Evolutionary conservation across 2,888 invertebrate genomes (phyloP).

Genomic region (Melolontha melolontha): DNA sequence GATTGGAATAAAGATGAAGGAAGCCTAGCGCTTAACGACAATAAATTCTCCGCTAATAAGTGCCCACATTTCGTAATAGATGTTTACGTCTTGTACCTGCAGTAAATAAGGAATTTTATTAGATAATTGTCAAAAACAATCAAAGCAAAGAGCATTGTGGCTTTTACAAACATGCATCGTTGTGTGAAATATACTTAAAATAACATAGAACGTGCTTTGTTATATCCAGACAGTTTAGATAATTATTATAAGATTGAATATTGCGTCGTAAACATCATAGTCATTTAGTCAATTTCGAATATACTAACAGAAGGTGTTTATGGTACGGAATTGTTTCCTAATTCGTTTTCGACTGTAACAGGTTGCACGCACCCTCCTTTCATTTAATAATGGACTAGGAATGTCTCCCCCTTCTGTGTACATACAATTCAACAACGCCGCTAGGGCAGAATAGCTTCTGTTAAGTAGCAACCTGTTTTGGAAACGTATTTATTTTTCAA

Average conservation of each 20-base stretch:
- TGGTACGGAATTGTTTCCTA: conserved; percentile 53
- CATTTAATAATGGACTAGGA: conserved; percentile 48
- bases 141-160: neutral
- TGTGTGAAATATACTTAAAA: neutral
- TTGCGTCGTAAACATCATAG: neutral
- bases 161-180: neutral
- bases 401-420: conserved; percentile 43
- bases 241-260: neutral
- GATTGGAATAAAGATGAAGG: conserved; percentile 20
- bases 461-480: conserved; percentile 1
- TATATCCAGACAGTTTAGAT: no score
- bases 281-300: conserved; percentile 22
- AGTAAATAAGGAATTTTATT: conserved; percentile 11
- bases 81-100: conserved; percentile 1
- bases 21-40: neutral
- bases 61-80: neutral
- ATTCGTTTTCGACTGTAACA: conserved; percentile 51
- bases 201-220: no score
- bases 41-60: conserved; percentile 11
- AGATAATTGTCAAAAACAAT: conserved; percentile 9
- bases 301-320: conserved; percentile 28
- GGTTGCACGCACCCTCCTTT: conserved; percentile 46
- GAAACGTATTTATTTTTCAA: conserved; percentile 13
- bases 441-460: conserved; percentile 3
- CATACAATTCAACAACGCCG: neutral